A percentile compares a stretch with the other conserved stretches of the same genome.
Conservation (phyloP, 1,140 invertebrate species). For the Ips nitidus region DNA sequence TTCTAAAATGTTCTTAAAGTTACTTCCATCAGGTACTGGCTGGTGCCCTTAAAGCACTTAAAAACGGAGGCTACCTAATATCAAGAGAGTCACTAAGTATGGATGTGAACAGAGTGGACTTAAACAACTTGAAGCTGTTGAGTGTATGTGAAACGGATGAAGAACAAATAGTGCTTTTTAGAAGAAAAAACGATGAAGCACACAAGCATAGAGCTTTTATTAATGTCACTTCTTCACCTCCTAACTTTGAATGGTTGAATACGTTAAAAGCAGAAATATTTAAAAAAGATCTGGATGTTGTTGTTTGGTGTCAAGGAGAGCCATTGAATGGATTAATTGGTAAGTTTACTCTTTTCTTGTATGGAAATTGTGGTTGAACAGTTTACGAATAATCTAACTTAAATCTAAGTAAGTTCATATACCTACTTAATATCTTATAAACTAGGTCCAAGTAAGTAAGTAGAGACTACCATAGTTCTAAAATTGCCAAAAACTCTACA, state of each 20-base stretch:
- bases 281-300: conserved; percentile 56
- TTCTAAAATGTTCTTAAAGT: conserved; percentile 31
- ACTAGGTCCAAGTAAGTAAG: too few relatives aligned
- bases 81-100: conserved; percentile 53
- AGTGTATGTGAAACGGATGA: conserved; percentile 50
- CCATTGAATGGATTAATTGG: conserved; percentile 53
- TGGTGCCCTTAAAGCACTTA: conserved; percentile 50
- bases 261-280: conserved; percentile 57
- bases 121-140: conserved; percentile 51
- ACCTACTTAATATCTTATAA: too few relatives aligned
- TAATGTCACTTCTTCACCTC: conserved; percentile 7
- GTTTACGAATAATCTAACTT: neutral
- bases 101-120: conserved; percentile 20
- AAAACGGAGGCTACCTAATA: conserved; percentile 56
- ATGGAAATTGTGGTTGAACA: too few relatives aligned
- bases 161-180: conserved; percentile 52
- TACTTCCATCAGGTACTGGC: conserved; percentile 48
- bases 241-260: conserved; percentile 56
- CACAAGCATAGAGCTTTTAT: conserved; percentile 7
- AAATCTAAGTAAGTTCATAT: neutral
- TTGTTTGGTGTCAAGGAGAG: conserved; percentile 64
- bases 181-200: conserved; percentile 38
- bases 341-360: neutral
- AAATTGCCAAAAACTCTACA: too few relatives aligned
- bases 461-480: too few relatives aligned